Evolutionary conservation across 2,113 vertebrate genomes (phyloP), one percentile per base, ranked within the genome.

Genomic region (Labeo catla): DNA sequence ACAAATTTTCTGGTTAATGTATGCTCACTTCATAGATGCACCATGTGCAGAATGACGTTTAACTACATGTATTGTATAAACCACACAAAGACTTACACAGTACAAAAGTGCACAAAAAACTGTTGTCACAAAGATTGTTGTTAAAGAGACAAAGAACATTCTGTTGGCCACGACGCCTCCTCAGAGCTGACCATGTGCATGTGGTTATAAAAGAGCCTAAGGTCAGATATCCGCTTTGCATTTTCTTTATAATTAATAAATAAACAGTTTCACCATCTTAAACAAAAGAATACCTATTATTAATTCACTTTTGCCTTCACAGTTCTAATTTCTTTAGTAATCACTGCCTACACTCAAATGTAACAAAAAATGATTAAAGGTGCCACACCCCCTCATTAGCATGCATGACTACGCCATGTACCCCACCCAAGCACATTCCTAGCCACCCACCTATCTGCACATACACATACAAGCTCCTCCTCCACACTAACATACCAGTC

Each of bases 351-450:
- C 50, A 61, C 52, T 39, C 36, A 45, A 52, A 23, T 39, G 4
- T 21, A 54, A n/a, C 45, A 70, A 19, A 15, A 50, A 54, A 1
- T 12, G 6, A 15, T 47, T 8, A 81, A 63, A 81, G 10, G 9
- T n/a, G 78, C 6, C 39, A 81, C 11, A 59, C 59, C 36, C 7
- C 78, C 57, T 63, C 39, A 50, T 54, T 3, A 70, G 81, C 61
- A 81, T 47, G 65, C 81, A 83, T 54, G 81, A 72, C 47, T 72
- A 28, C 23, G 8, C 81, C 81, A 43, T 83, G 45, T 21, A 54
- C 49, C 23, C 47, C 5, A 83, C 81, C 65, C 34, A 72, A 52
- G 65, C 81, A 83, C 47, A 83, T 83, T 76, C 84, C 76, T 43
- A 12, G 2, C 21, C 83, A 78, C 65, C 81, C 43, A 70, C 47